Percentiles rank a stretch among this genome's conserved stretches.
Conservation (phyloP, 2,113 vertebrate genomes). For the Pedionomus torquatus region DNA sequence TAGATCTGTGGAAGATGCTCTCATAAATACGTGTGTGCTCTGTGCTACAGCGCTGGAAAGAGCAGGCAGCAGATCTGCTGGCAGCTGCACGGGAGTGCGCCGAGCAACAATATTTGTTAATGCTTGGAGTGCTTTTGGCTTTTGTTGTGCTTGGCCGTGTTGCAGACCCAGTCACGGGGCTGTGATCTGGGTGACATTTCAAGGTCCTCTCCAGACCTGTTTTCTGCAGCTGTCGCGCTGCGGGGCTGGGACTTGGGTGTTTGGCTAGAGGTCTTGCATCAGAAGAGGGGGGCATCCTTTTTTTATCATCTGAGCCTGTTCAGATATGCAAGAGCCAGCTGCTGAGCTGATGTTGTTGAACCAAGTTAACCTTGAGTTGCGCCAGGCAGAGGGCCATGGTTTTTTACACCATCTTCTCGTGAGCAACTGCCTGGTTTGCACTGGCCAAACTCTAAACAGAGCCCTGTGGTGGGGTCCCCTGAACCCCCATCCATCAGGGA, state of each 20-base stretch:
- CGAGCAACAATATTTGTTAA: constrained; percentile 35
- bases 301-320: not conserved
- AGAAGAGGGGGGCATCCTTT: not conserved
- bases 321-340: not conserved
- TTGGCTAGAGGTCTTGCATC: not conserved
- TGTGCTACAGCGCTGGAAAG: not conserved
- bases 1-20: not conserved
- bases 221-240: not conserved
- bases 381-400: not conserved
- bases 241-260: not conserved
- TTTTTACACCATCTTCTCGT: accelerated
- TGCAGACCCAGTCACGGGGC: not conserved
- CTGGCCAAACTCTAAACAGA: not conserved
- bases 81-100: not conserved
- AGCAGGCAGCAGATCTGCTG: not conserved
- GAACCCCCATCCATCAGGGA: not conserved
- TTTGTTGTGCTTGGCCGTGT: not conserved
- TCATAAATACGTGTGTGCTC: not conserved
- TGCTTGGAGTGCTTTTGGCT: constrained; percentile 29
- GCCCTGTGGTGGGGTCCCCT: accelerated
- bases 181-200: constrained; percentile 22
- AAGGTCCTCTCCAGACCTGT: constrained; percentile 33
- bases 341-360: not conserved
- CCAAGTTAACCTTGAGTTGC: accelerated
- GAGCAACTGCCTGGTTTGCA: not conserved